Evolutionary conservation across 2,797 vertebrate species (phyloP).

Genomic region (Sebastes itinus): DNA sequence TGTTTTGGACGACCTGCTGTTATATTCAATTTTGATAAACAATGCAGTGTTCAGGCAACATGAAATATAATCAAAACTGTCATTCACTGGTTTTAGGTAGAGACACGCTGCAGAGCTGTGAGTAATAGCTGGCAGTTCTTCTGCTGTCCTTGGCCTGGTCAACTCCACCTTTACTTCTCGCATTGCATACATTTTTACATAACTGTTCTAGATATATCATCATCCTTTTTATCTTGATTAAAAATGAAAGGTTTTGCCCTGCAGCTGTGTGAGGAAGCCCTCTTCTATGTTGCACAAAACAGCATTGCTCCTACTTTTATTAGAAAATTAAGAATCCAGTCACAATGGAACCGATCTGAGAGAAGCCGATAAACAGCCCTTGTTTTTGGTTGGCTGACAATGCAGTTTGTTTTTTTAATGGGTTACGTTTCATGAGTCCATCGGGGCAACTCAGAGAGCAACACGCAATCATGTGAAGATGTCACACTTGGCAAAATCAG

Average conservation of each 20-base stretch:
- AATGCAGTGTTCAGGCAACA: constrained; percentile 5
- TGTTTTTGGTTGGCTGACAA: neutral
- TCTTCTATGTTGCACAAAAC: neutral
- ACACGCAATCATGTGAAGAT: neutral
- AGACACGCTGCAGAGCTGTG: neutral
- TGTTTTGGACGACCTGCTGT: constrained; percentile 34
- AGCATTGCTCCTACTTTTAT: neutral
- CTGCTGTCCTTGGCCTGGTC: neutral
- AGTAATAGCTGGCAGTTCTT: neutral
- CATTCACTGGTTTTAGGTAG: constrained; percentile 1
- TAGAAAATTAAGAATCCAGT: neutral
- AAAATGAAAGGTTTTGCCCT: neutral
- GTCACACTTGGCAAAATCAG: neutral
- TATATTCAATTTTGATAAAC: constrained; percentile 33
- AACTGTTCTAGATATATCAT: neutral
- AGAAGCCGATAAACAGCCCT: neutral
- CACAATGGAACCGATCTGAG: neutral
- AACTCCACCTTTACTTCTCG: neutral
- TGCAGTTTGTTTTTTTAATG: neutral
- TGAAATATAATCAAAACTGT: constrained; percentile 19
- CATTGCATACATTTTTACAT: neutral
- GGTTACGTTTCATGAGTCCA: neutral
- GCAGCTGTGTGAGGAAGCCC: neutral
- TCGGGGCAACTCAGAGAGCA: neutral
- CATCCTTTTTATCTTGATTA: neutral